Base-by-base conservation (phyloP, 92 coral and sea anemone species). In the Epizoanthus fatuus region DNA sequence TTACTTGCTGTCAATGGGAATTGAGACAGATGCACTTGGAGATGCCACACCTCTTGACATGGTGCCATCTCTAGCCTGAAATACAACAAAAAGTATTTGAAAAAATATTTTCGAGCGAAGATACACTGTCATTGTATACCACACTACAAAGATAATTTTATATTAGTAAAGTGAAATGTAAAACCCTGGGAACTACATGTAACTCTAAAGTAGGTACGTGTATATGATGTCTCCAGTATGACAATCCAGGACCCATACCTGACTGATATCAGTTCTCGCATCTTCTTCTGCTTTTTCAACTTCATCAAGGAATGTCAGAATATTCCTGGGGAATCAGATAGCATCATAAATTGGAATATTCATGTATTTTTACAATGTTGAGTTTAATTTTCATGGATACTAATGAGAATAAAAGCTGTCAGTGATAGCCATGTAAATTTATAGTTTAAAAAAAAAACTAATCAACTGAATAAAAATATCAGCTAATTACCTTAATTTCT, bases 241-340 rank as follows among this genome's bases (percentile, higher is more conserved):
- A 29, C 25, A 29, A 39, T 44, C 54, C 22, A 58, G 9, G 17
- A 75, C 2, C 42, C 42, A 10, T 38, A 93, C 98, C 98, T 95
- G 98, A 57, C 88, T 89, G 64, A 95, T 92, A 47, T 92, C 96
- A 29, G 94, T 95, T 29, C 92, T 81, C 19, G 96, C 94, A 69
- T 93, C 96, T 75, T 97, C 98, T 79, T 97, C 99, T 12, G 99
- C 96, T 70, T 97, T 93, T 69, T 97, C 99, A 16, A 97, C 98
- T 73, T 97, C 99, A 84, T 97, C 99, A 91, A 97, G 87, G 76
- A 97, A 97, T 3, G 96, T 93, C 76, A 97, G 87, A 72, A 97
- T 97, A 47, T 88, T 97, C 85, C 99, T 97, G 60, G 12, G 73
- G 38, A 71, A 87, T 63, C 35, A 65, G 54, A 64, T 29, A 5